Conservation (phyloP, 2,888 invertebrate species). For the Dynastes grantii region DNA sequence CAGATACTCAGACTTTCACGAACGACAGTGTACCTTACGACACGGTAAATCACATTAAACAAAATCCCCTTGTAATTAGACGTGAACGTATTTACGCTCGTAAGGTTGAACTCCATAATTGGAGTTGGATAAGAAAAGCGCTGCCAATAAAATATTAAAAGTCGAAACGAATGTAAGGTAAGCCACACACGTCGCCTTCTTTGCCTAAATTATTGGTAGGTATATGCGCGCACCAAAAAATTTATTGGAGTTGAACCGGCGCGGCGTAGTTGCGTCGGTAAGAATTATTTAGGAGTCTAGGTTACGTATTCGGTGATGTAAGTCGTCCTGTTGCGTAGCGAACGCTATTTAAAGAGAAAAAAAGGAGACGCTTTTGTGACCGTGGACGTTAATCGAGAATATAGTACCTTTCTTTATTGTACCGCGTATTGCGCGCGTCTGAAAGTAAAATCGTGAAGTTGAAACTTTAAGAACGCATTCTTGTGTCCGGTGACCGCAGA, state of each 20-base stretch:
- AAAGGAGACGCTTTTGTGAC: constrained; percentile 7
- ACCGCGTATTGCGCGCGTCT: constrained; percentile 9
- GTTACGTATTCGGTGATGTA: constrained; percentile 42
- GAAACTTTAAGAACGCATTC: constrained; percentile 7
- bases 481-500: background rate
- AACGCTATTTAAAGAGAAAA: background rate
- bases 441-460: constrained; percentile 25
- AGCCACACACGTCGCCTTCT: constrained; percentile 29
- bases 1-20: background rate
- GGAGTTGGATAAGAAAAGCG: constrained; percentile 1
- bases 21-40: background rate
- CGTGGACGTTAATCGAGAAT: constrained; percentile 40
- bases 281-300: constrained; percentile 45
- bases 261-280: constrained; percentile 2
- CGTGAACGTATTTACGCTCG: background rate
- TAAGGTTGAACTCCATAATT: background rate
- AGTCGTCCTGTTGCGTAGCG: constrained; percentile 27
- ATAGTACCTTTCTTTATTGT: constrained; percentile 45
- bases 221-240: constrained; percentile 24
- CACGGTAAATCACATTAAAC: constrained; percentile 13
- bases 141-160: constrained; percentile 34
- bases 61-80: constrained; percentile 6
- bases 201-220: constrained; percentile 43
- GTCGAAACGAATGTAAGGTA: constrained; percentile 22
- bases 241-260: constrained; percentile 29